A percentile compares a stretch with the other conserved stretches of the same genome.
Conservation (phyloP, 2,113 vertebrate genomes). For the Cricetomys ansorgei region DNA sequence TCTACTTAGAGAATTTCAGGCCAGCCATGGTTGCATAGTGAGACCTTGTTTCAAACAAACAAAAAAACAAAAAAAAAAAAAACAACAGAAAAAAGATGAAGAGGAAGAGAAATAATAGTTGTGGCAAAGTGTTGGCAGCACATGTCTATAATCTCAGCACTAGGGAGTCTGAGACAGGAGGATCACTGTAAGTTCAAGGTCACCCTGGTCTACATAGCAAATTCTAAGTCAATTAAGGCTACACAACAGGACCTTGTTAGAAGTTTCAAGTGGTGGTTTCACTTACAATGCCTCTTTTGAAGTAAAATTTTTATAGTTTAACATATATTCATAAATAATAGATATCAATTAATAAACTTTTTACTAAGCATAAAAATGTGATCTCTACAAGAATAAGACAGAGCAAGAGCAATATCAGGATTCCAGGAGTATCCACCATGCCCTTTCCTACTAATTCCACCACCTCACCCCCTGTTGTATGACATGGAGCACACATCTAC, state of each 20-base stretch:
- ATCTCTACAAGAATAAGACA: neutral
- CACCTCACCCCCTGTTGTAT: neutral
- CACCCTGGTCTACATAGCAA: neutral
- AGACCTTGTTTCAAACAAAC: no score
- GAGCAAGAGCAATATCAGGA: neutral
- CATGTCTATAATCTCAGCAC: neutral
- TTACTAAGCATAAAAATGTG: neutral
- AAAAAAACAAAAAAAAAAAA: no score
- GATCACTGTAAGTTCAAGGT: neutral
- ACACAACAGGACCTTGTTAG: neutral
- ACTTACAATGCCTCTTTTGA: neutral
- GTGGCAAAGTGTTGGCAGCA: neutral
- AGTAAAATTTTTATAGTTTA: neutral
- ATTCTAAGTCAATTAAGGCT: neutral
- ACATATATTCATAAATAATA: neutral
- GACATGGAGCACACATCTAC: neutral
- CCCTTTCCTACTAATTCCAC: neutral
- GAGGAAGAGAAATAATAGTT: no score
- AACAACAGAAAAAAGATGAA: no score
- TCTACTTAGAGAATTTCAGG: no score
- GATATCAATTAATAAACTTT: neutral
- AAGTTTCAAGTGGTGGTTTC: neutral
- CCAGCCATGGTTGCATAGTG: no score
- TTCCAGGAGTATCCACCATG: neutral
- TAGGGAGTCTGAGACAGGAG: neutral